Conservation (phyloP, 2,113 vertebrate species). For the Microcebus lehilahytsara region DNA sequence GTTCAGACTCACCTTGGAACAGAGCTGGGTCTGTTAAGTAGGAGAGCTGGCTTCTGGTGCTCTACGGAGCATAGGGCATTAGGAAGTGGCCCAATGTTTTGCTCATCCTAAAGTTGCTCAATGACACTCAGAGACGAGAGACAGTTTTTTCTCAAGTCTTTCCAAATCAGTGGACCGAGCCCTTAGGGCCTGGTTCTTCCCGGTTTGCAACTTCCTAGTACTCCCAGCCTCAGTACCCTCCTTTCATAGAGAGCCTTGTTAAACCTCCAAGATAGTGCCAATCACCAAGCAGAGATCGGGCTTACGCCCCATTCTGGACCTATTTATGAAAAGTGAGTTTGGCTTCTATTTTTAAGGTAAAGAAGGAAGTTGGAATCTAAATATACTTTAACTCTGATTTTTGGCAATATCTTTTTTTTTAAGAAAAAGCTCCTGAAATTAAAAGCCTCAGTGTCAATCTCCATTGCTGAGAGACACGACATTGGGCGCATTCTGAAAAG, state of each 20-base stretch:
- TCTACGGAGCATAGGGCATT: neutral
- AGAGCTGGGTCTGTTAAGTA: constrained; percentile 49
- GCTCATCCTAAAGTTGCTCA: constrained; percentile 31
- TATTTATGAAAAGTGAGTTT: neutral
- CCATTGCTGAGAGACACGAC: neutral
- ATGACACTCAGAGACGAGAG: neutral
- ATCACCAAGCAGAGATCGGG: neutral
- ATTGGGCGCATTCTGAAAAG: constrained; percentile 4
- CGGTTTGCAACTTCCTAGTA: neutral
- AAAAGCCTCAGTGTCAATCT: neutral
- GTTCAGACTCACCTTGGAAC: constrained; percentile 63
- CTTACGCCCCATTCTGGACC: neutral
- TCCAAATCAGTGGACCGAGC: neutral
- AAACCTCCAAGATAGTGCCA: neutral
- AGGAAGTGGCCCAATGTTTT: constrained; percentile 34
- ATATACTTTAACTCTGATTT: constrained; percentile 48
- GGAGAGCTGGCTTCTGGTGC: constrained; percentile 50
- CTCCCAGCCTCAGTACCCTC: neutral
- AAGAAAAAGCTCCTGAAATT: neutral
- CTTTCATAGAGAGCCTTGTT: neutral
- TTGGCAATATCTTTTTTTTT: constrained; percentile 16
- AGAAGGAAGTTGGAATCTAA: neutral
- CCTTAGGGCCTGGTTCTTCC: neutral
- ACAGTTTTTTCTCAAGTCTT: neutral
- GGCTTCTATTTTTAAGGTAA: constrained; percentile 36